Evolutionary conservation across 2,113 vertebrate genomes (phyloP).

Genomic region (Pao palembangensis): DNA sequence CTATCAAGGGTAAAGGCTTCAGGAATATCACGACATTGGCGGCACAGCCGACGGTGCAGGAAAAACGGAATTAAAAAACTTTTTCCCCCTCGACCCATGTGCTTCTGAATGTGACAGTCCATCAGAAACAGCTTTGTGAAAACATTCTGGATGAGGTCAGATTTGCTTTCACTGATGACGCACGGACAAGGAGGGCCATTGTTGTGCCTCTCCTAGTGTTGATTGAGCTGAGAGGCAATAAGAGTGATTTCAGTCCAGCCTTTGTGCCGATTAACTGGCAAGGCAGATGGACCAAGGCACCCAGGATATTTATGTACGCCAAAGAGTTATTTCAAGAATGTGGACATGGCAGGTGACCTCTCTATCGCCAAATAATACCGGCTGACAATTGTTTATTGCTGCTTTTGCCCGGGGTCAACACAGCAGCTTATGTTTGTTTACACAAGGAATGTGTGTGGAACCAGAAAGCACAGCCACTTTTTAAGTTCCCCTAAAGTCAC

Average conservation of each 20-base stretch:
- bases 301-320: conserved; percentile 55
- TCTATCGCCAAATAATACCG: conserved; percentile 57
- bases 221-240: conserved; percentile 47
- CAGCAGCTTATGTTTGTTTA: conserved; percentile 50
- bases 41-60: neutral
- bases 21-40: neutral
- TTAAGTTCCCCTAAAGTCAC: conserved; percentile 37
- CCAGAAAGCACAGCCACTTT: conserved; percentile 28
- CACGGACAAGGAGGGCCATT: conserved; percentile 35
- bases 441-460: conserved; percentile 44
- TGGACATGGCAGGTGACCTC: conserved; percentile 66
- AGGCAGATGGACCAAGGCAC: conserved; percentile 41
- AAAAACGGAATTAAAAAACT: neutral
- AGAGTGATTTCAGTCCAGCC: conserved; percentile 36
- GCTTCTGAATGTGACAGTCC: conserved; percentile 4
- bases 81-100: neutral
- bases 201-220: conserved; percentile 25
- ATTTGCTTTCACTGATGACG: conserved; percentile 32
- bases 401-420: conserved; percentile 35
- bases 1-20: conserved; percentile 10
- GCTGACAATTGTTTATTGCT: conserved; percentile 49
- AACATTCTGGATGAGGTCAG: conserved; percentile 29
- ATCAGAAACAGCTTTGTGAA: conserved; percentile 19
- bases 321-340: conserved; percentile 62
- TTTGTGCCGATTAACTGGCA: conserved; percentile 30